Evolutionary conservation across 1,140 invertebrate species (phyloP).

Genomic region (Anadara kagoshimensis): DNA sequence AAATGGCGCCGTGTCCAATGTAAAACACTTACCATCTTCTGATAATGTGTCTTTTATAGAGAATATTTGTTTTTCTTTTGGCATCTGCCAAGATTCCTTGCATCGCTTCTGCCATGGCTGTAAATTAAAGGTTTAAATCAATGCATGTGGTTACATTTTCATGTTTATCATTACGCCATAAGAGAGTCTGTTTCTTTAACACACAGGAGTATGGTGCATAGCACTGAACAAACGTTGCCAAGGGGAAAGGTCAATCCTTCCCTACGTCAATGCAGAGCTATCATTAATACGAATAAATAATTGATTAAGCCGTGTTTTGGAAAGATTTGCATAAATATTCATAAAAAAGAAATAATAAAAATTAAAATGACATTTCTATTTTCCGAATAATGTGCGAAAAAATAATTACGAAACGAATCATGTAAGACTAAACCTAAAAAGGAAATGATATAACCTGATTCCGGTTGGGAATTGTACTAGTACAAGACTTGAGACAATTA

Average conservation of each 20-base stretch:
- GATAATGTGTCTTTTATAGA: constrained; percentile 60
- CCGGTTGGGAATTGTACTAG: no score
- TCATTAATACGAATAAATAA: no score
- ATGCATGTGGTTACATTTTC: constrained; percentile 3
- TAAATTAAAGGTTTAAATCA: constrained; percentile 3
- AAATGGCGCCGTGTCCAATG: neutral
- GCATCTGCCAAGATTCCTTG: constrained; percentile 65
- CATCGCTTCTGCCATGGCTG: constrained; percentile 64
- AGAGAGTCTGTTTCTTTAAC: neutral
- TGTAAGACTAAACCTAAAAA: no score
- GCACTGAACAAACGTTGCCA: constrained; percentile 63
- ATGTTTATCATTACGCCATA: constrained; percentile 25
- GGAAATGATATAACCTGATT: no score
- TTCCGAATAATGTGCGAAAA: no score
- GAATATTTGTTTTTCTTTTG: constrained; percentile 65
- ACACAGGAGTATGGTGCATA: constrained; percentile 25
- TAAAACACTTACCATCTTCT: constrained; percentile 61
- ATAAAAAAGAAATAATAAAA: no score
- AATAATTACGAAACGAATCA: no score
- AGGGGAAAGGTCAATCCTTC: constrained; percentile 52
- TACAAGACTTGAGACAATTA: no score
- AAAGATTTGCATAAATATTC: no score
- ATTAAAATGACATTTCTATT: no score
- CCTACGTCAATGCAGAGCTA: constrained; percentile 27
- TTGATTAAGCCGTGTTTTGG: no score